Evolutionary conservation across 1,140 invertebrate genomes (phyloP).

Genomic region (Halesus radiatus): DNA sequence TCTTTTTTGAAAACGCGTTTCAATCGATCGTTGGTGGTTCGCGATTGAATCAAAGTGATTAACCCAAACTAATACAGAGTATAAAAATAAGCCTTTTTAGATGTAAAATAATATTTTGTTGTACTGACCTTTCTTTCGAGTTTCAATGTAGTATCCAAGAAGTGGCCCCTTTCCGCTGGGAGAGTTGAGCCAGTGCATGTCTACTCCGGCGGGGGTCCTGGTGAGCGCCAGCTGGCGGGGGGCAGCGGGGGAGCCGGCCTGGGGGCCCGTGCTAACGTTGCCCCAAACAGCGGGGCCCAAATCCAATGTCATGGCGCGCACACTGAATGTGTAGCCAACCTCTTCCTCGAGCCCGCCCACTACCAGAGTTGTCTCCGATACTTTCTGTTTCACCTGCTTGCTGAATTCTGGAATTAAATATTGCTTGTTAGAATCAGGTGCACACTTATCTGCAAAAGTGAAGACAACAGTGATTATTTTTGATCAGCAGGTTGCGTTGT

Average conservation of each 20-base stretch:
- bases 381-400: slow-evolving; percentile 95
- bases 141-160: slow-evolving; percentile 94
- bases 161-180: slow-evolving; percentile 88
- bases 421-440: background rate
- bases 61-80: too few species aligned
- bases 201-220: slow-evolving; percentile 87
- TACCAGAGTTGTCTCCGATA: slow-evolving; percentile 82
- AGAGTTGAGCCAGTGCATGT: slow-evolving; percentile 90
- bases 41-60: too few species aligned
- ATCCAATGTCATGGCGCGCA: slow-evolving; percentile 90
- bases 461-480: too few species aligned
- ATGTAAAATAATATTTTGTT: background rate
- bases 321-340: slow-evolving; percentile 91
- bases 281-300: slow-evolving; percentile 82
- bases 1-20: too few species aligned
- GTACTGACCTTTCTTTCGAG: slow-evolving; percentile 85
- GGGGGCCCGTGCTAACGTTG: slow-evolving; percentile 95
- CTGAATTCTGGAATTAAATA: slow-evolving; percentile 76
- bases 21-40: too few species aligned
- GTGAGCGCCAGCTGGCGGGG: slow-evolving; percentile 81
- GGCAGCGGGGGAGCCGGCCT: slow-evolving; percentile 87
- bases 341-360: slow-evolving; percentile 92
- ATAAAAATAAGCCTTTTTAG: background rate
- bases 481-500: too few species aligned
- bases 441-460: too few species aligned